Percentiles rank a stretch among this genome's conserved stretches.
Evolutionary conservation across 2,888 invertebrate species (phyloP).

Genomic region (Ectemnius lituratus): DNA sequence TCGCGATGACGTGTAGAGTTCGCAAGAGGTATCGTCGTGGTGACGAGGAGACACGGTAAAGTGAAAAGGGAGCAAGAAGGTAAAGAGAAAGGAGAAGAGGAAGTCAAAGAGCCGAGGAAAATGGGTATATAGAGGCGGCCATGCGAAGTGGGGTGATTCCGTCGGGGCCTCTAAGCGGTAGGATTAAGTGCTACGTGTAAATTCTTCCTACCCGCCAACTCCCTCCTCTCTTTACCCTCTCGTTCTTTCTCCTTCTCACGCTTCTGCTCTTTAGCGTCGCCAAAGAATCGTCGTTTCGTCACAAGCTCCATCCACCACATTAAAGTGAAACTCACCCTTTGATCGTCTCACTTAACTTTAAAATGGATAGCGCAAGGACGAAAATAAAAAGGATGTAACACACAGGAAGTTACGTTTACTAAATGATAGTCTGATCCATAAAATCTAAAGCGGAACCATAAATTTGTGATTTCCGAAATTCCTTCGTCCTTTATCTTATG

Average conservation of each 20-base stretch:
- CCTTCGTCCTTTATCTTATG: no score
- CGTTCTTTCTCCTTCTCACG: not conserved
- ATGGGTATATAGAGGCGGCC: slow-evolving; percentile 53
- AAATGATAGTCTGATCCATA: no score
- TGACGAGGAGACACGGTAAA: slow-evolving; percentile 40
- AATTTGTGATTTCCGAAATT: no score
- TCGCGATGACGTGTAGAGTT: slow-evolving; percentile 39
- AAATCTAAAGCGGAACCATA: no score
- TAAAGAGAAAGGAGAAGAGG: slow-evolving; percentile 32
- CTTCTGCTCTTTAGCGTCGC: slow-evolving; percentile 54
- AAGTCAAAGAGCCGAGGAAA: slow-evolving; percentile 36
- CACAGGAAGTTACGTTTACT: no score
- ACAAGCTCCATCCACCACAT: slow-evolving; percentile 45
- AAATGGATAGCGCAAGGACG: no score
- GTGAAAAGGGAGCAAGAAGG: slow-evolving; percentile 12
- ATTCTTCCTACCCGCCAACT: slow-evolving; percentile 67
- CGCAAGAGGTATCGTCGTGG: slow-evolving; percentile 47
- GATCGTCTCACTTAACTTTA: no score
- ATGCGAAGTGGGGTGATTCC: slow-evolving; percentile 67
- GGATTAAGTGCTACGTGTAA: slow-evolving; percentile 77
- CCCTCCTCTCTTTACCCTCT: not conserved
- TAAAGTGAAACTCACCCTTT: slow-evolving; percentile 54
- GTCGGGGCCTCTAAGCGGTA: slow-evolving; percentile 72
- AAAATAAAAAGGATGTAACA: no score
- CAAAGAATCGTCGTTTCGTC: slow-evolving; percentile 71